Conservation (phyloP, 2,888 invertebrate species). For the Standfussiana lucernea region DNA sequence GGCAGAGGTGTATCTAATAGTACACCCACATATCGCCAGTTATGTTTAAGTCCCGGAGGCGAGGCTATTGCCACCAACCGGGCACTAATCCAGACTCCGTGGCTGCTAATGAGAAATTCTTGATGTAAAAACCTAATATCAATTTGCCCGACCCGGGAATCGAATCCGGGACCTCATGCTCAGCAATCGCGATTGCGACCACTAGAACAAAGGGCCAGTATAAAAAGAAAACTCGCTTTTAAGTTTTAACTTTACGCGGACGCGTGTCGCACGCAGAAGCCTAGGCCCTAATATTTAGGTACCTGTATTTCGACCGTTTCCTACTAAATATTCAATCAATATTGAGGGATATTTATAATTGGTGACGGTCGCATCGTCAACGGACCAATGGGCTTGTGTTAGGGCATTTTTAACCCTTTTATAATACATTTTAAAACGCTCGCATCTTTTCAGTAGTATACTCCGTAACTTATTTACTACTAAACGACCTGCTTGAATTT, state of each 20-base stretch:
- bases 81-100: no score
- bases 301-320: background rate
- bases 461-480: background rate
- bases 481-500: background rate
- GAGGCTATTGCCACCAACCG: no score
- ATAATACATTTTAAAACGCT: background rate
- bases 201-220: no score
- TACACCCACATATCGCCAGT: no score
- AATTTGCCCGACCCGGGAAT: no score
- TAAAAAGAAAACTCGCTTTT: no score
- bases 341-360: background rate
- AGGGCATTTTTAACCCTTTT: background rate
- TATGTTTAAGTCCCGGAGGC: no score
- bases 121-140: no score
- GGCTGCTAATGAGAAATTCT: no score
- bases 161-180: no score
- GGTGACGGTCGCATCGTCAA: background rate
- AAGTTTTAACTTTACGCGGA: background rate
- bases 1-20: no score
- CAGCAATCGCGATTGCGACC: no score
- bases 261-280: background rate
- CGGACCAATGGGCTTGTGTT: background rate
- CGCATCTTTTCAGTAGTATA: background rate
- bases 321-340: conserved; percentile 9
- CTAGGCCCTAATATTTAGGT: background rate